Base-by-base conservation (phyloP, 2,113 vertebrate genomes). In the Dicerorhinus sumatrensis region DNA sequence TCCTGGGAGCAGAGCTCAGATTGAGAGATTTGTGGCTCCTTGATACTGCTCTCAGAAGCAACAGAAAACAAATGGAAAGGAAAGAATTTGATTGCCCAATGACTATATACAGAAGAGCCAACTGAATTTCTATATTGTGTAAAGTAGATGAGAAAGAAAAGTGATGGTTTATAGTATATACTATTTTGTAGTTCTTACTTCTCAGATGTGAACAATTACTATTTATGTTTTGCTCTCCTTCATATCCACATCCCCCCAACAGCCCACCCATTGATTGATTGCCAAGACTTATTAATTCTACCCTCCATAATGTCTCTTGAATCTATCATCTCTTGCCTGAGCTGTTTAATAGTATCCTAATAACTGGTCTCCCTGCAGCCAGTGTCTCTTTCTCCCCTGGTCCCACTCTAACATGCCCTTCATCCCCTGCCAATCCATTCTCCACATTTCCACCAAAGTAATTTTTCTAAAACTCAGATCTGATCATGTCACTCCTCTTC, bases 101-200 rank as follows among this genome's bases (percentile, higher is more conserved):
- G 29, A 51, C 84, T 86, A 42, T 62, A 23, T 81, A 77, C 46
- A 77, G 48, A 80, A 39, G 48, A 76, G 20, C 27, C 81, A 93
- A 77, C 18, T 60, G 60, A 86, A 89, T 86, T 91, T 96, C 56
- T 95, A 20, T 46, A 11, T 51, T 58, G 39, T 75, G 27, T 93
- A 63, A 91, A 97, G 65, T 75, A 70, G 14, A 72, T 48, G 11
- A 73, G 73, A 33, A 94, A 97, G 72, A 88, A 96, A 96, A 76
- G 9, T 36, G 65, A 84, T 85, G 46, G 63, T 69, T 84, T 83
- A 33, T 56, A 70, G 82, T 48, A 88, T 69, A 67, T 72, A 42
- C 36, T 85, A 27, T 83, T 97, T 87, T 92, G 39, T 89, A 93
- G 31, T 96, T 97, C 54, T 77, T 75, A 81, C 29, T 89, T 97